Conservation (phyloP, 2,888 invertebrate species). For the Eueremaeus valkanovi region DNA sequence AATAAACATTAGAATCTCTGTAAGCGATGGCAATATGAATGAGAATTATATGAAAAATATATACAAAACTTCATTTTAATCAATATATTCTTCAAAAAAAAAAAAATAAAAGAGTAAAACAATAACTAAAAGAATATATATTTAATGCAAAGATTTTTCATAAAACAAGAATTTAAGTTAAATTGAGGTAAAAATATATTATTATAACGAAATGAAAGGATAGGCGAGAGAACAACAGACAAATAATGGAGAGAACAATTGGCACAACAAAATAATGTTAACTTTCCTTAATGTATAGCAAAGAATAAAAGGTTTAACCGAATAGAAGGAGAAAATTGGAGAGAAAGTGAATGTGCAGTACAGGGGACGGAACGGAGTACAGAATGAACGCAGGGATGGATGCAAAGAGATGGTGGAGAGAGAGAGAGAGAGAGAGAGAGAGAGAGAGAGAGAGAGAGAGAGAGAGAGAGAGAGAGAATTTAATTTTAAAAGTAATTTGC, state of each 20-base stretch:
- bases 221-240: neutral
- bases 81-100: too few relatives aligned
- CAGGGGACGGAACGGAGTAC: neutral
- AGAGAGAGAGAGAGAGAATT: conserved; percentile 29
- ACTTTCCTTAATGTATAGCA: neutral
- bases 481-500: conserved; percentile 35
- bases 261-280: neutral
- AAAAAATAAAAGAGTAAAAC: too few relatives aligned
- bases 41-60: too few relatives aligned
- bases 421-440: conserved; percentile 4
- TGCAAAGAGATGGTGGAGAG: neutral
- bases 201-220: neutral
- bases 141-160: too few relatives aligned
- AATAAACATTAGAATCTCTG: too few relatives aligned
- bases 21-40: too few relatives aligned
- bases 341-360: neutral
- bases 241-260: neutral
- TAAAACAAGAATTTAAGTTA: too few relatives aligned
- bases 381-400: too few relatives aligned
- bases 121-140: too few relatives aligned
- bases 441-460: conserved; percentile 17
- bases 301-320: conserved; percentile 7
- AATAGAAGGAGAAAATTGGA: conserved; percentile 6
- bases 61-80: too few relatives aligned
- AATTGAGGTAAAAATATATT: too few relatives aligned